Base-by-base conservation (phyloP, 2,888 invertebrate genomes). In the Zaprionus bogoriensis region DNA sequence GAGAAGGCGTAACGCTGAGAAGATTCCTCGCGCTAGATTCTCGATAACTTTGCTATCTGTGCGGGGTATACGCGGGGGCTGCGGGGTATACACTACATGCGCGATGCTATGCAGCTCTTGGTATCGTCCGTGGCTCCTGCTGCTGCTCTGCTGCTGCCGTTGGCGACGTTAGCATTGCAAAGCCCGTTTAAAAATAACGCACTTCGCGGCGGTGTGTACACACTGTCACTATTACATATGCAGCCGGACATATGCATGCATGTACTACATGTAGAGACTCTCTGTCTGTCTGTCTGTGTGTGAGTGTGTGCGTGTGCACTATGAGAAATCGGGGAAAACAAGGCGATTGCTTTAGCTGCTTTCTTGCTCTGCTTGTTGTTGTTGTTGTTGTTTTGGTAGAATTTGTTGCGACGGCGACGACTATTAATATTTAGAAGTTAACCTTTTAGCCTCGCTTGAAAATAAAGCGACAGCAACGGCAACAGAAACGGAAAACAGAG, bases 341-440 rank as follows among this genome's bases (percentile, higher is more conserved):
- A 46, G 54, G 65, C 65, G 57, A 50, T 45, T 50, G 59, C 46
- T 63, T 63, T 63, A 50, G 30, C 52, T 64, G 64, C 25, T 54
- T 57, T 28, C 45, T 63, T 67, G 36, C 53, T 58, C 39, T 71
- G 52, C 22, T 44, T 51, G 20, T 59, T 53, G 25, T 57, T 67
- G 22, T 52, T 71, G 38, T 57, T 65, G 41, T 42, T 61, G 50
- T 55, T 55, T 52, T 55, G 20, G 41, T 64, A 41, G 41, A 20
- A 62, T 68, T 63, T 64, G 72, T 81, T 87, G 69, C 69, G 65
- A 67, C 83, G 62, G 75, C 76, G 77, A 67, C 86, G 89, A 81
- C 89, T 89, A 89, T 89, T 89, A 89, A 89, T 89, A 89, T 89
- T 89, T 89, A 89, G 89, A 89, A 89, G 89, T 89, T 89, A 89